Evolutionary conservation across 2,797 vertebrate species (phyloP), one percentile per base, ranked within the genome.

Genomic region (Rachycentron canadum): DNA sequence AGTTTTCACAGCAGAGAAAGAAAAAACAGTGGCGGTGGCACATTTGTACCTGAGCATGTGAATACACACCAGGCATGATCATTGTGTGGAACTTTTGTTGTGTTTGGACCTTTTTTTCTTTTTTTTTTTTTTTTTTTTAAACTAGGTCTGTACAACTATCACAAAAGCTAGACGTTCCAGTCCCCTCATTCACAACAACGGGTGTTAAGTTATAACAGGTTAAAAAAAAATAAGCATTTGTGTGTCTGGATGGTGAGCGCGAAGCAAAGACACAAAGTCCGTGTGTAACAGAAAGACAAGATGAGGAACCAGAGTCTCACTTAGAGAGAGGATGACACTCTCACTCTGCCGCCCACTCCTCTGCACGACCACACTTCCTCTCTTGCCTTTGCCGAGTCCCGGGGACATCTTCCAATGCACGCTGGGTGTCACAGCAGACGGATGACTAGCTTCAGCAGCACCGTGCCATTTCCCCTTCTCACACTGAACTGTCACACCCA

Each of bases 391-490:
- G 83, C 83, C 45, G 75, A 86, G 84, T 87, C 93, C 91, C 25
- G 66, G 81, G 89, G 92, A 93, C 89, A 90, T 88, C 87, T 90
- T 87, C 89, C 75, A 76, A n/a, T 68, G 67, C 89, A 84, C 73
- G 74, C 87, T 87, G 88, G 84, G 86, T 91, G 88, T 93, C 92
- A 91, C 82, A 90, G 87, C 90, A 94, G 92, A 95, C 79, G 86
- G 88, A 92, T 91, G 91, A 91, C 86, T 90, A 71, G 86, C 79
- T 92, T 86, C 79, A 80, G 71, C 43, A 83, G 86, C 86, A 61
- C 79, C 81, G 69, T 83, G 83, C 90, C 79, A 86, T 88, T 88
- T 90, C 89, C 90, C 85, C 87, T 76, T 75, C 81, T 90, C 82
- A 86, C 86, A 88, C 90, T 86, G 81, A 85, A 91, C 82, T 90